Evolutionary conservation across 2,797 vertebrate genomes (phyloP), one percentile per base, ranked within the genome.

Genomic region (Anguilla megastoma): DNA sequence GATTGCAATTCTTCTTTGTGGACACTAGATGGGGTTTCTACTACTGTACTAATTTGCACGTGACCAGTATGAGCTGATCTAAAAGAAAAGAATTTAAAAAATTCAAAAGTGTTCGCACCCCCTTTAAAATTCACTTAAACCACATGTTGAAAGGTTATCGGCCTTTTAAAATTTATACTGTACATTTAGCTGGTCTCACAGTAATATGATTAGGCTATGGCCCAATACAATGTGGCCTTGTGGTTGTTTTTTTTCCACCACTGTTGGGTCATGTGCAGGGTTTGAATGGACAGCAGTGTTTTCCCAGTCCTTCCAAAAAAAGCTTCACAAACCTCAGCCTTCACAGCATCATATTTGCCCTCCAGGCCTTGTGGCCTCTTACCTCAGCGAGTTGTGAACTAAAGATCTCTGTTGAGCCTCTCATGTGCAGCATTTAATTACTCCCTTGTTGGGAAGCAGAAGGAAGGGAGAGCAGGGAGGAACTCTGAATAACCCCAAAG

Each of bases 141-240:
- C 24, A 24, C 16, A 52, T 52, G 14, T 50, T 48, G 80, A 83
- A 48, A 83, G 21, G 48, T 83, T 83, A 83, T 3, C 5, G 21
- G 18, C 41, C 71, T 24, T 80, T 52, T 50, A 16, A 58, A 10
- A 83, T 83, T 52, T 21, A 83, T 58, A 56, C n/a, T 84, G 50
- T 84, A 54, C 10, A 54, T 58, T 30, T 30, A 18, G 18, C 52
- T 50, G 83, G n/a, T 7, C 24, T 27, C n/a, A 63, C 4, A 63
- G 58, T 84, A 58, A 84, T 5, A 56, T 30, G 83, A 84, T 56
- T 84, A 56, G 52, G 30, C 83, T 18, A 56, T 54, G n/a, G 16
- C 1, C 2, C 79, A 24, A 27, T n/a, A 84, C 48, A 84, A 54
- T 58, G 12, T 84, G 83, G 83, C 83, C n/a, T 84, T 84, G 83